Base-by-base conservation (phyloP, 2,797 vertebrate species). In the Todus mexicanus region DNA sequence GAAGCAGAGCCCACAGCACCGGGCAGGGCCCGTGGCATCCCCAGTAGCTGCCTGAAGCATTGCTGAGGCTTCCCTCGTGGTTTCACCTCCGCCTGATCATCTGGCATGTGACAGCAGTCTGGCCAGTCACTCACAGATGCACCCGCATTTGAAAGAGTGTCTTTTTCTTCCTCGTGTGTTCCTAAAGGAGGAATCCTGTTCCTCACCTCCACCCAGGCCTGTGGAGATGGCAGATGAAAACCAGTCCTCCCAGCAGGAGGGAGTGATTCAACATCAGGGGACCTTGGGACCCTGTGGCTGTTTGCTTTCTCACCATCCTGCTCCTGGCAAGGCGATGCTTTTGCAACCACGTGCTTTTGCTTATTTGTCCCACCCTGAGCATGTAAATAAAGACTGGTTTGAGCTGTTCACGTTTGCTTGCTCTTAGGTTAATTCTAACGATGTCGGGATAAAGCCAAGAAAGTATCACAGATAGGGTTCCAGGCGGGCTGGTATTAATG, bases 301-400 rank as follows among this genome's bases (percentile, higher is more conserved):
- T 56, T 75, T 35, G 47, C 50, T 69, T 75, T 86, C 85, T 84
- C 71, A 84, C 51, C 5, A 0, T 27, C 37, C 50, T 10, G 5
- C 42, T 63, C 18, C 29, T 31, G 75, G 43, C 37, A 78, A 65
- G 56, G 25, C 0, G 1, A 20, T 59, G 70, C 21, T 87, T 72
- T 29, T 47, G 51, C 59, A 80, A 37, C 42, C 61, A 63, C 2
- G 2, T 64, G 50, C 12, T 68, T 92, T 80, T 77, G 37, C n/a
- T 76, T 73, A 9, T 73, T 79, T 81, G 26, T 90, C 68, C 54
- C 26, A 35, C 27, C 21, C 33, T 23, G 7, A 63, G 37, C 75
- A 75, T 56, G n/a, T 26, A 89, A 57, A 86, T 76, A 50, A 70
- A 82, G 68, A 73, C 92, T 80, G 61, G 56, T 93, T 63, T 84